Conservation (phyloP, 2,797 vertebrate genomes). For the Sebastes vulpes region DNA sequence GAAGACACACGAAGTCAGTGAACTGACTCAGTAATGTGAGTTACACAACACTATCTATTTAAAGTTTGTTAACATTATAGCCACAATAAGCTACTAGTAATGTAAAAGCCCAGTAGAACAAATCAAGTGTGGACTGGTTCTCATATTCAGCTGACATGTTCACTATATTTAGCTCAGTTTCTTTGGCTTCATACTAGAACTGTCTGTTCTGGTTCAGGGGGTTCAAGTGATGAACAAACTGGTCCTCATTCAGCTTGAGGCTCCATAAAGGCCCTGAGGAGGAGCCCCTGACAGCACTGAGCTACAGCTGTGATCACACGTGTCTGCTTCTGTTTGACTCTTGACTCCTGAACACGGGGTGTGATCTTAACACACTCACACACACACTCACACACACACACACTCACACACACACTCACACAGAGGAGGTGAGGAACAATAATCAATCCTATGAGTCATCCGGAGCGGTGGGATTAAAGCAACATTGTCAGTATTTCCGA, state of each 20-base stretch:
- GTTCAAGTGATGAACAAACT: neutral
- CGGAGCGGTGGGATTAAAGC: constrained; percentile 12
- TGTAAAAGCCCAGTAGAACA: neutral
- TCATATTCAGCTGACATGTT: neutral
- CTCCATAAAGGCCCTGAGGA: neutral
- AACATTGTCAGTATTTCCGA: constrained; percentile 8
- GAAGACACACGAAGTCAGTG: neutral
- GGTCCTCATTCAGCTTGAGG: neutral
- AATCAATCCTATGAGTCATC: constrained; percentile 54
- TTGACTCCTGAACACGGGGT: constrained; percentile 4
- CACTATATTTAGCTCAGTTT: neutral
- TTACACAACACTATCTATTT: neutral
- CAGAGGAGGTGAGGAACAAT: constrained; percentile 6
- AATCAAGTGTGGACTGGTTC: neutral
- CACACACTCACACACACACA: neutral
- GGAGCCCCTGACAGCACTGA: neutral
- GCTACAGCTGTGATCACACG: constrained; percentile 17
- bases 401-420: neutral
- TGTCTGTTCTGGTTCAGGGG: neutral
- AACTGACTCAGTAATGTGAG: neutral
- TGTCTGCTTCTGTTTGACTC: neutral
- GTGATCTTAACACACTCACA: neutral
- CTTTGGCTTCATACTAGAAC: neutral
- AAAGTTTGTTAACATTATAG: neutral
- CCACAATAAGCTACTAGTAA: neutral